Percentiles rank a stretch among this genome's conserved stretches.
phyloP scores from a whole-genome alignment of 1,140 invertebrate genomes.

The Pachypeltis micranthus region DNA sequence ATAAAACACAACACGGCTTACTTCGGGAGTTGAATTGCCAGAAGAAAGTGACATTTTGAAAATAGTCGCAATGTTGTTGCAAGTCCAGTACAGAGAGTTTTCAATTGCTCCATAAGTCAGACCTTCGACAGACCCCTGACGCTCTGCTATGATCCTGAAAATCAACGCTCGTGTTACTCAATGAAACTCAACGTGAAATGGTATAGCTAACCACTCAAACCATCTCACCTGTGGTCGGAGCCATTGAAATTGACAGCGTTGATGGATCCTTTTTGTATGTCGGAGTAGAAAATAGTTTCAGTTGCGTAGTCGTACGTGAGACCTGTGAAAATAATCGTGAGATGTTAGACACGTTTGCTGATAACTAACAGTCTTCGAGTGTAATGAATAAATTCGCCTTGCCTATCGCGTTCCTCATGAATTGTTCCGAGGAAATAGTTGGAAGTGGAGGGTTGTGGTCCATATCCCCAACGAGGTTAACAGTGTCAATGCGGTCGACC shows the following conservation, averaged over 20 bases:
- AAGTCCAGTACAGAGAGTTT: constrained; percentile 71
- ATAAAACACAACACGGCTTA: too few species aligned
- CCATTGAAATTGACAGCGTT: constrained; percentile 76
- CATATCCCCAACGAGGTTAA: constrained; percentile 52
- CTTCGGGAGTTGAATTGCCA: neutral
- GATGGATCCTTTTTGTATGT: constrained; percentile 73
- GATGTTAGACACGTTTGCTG: too few species aligned
- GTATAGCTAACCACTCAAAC: too few species aligned
- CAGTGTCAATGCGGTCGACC: constrained; percentile 59
- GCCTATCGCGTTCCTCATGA: constrained; percentile 74
- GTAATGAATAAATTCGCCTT: too few species aligned
- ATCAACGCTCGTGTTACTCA: too few species aligned
- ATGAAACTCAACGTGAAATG: too few species aligned
- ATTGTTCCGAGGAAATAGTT: constrained; percentile 52
- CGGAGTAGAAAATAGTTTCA: constrained; percentile 68
- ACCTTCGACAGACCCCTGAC: constrained; percentile 70
- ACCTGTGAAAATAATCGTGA: neutral
- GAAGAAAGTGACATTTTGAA: constrained; percentile 41
- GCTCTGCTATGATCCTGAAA: constrained; percentile 53
- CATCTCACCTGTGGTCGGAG: constrained; percentile 49
- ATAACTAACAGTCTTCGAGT: too few species aligned
- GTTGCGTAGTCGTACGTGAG: constrained; percentile 63
- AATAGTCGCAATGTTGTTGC: constrained; percentile 65
- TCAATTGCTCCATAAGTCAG: constrained; percentile 57
- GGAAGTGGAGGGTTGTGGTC: constrained; percentile 61